Evolutionary conservation across 1,140 invertebrate genomes (phyloP), one percentile per base, ranked within the genome.

Genomic region (Chymomyza costata): DNA sequence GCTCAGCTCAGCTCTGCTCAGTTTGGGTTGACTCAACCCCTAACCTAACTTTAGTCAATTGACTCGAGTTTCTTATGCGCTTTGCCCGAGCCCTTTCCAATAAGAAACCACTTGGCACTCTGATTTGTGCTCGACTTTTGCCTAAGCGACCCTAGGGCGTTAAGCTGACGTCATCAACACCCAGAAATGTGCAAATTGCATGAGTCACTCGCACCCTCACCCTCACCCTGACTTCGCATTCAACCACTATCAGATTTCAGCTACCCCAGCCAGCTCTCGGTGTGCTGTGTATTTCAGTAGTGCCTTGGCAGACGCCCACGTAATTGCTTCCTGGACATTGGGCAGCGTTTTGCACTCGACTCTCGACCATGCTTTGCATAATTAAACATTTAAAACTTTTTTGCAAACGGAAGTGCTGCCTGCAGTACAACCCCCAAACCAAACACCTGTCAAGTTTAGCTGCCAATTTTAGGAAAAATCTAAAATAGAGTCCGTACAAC

Each of bases 231-330:
- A 53, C 38, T 47, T 37, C 47, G 14, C 16, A 35, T 47, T 48
- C 57, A 64, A 59, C 41, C 63, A 80, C 71, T 78, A 78, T 80
- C 71, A 63, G 71, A 78, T 80, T 78, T 80, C 71, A 73, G 63
- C n/a, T n/a, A n/a, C n/a, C n/a, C n/a, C n/a, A n/a, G n/a, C n/a
- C n/a, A n/a, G n/a, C 8, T 25, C 21, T 25, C 21, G 21, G n/a
- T 25, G 21, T 25, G 21, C 8, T 25, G 21, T 3, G 8, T 25
- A 5, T 25, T 25, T 25, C 21, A 5, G 21, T 25, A 8, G 21
- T 8, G 8, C n/a, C 3, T 5, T 3, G 21, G 21, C 21, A 25
- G 44, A 54, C 71, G 73, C 73, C 71, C 67, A 71, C 67, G 58
- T 78, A 78, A 78, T 78, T 78, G 71, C 71, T 78, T 78, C 71